Conservation (phyloP, 1,140 invertebrate species). For the Bombus fervidus region DNA sequence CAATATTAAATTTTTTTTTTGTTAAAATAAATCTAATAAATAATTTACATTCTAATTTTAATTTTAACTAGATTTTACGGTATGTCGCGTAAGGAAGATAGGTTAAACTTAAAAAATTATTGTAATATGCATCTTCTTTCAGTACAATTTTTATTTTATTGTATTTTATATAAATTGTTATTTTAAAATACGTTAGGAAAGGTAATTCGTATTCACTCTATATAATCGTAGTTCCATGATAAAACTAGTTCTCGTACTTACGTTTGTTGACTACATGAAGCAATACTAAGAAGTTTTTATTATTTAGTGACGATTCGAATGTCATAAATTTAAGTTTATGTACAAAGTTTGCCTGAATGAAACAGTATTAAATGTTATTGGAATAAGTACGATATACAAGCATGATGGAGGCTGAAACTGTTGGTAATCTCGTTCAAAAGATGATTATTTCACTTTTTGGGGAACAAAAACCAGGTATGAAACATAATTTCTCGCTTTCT, state of each 20-base stretch:
- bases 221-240: background rate
- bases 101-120: background rate
- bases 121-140: background rate
- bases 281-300: background rate
- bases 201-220: background rate
- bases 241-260: background rate
- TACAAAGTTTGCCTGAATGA: background rate
- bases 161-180: background rate
- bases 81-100: no score
- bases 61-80: background rate
- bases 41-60: background rate
- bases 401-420: slow-evolving; percentile 73
- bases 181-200: background rate
- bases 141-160: background rate
- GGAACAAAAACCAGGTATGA: slow-evolving; percentile 79
- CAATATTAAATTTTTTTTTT: no score
- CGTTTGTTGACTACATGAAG: background rate
- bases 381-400: slow-evolving; percentile 64
- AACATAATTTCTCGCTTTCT: background rate
- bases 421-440: slow-evolving; percentile 79
- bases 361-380: background rate
- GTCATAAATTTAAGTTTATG: background rate
- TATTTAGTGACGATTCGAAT: background rate
- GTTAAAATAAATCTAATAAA: no score
- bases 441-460: slow-evolving; percentile 78